Evolutionary conservation across 2,888 invertebrate species (phyloP).

Genomic region (Thyatira batis): DNA sequence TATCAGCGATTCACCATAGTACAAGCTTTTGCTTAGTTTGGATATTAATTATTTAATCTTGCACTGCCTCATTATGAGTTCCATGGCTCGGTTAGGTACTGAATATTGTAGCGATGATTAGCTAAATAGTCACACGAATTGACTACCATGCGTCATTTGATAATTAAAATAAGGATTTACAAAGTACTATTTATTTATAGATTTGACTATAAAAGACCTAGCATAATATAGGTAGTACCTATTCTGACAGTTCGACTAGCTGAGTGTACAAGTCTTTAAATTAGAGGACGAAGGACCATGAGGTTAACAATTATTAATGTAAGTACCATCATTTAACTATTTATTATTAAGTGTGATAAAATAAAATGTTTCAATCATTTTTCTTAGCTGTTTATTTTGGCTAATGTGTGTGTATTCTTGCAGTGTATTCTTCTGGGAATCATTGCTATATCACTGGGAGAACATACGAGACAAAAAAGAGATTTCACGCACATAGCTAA

Average conservation of each 20-base stretch:
- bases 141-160: not conserved
- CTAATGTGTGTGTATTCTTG: conserved; percentile 29
- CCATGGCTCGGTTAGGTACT: no score
- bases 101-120: not conserved
- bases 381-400: no score
- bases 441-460: conserved; percentile 27
- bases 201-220: not conserved
- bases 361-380: no score
- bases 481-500: conserved; percentile 33
- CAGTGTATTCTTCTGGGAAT: conserved; percentile 46
- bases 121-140: not conserved
- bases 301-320: not conserved
- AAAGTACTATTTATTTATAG: not conserved
- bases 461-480: conserved; percentile 29
- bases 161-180: not conserved
- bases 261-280: no score
- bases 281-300: no score
- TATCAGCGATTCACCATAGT: no score
- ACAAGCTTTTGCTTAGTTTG: no score
- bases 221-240: no score
- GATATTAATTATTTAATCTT: no score
- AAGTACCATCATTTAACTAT: not conserved
- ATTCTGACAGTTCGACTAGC: no score
- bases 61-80: no score
- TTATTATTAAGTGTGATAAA: not conserved